A percentile compares a stretch with the other conserved stretches of the same genome.
phyloP scores from a whole-genome alignment of 2,113 vertebrate species.

The Heterochromis multidens region DNA sequence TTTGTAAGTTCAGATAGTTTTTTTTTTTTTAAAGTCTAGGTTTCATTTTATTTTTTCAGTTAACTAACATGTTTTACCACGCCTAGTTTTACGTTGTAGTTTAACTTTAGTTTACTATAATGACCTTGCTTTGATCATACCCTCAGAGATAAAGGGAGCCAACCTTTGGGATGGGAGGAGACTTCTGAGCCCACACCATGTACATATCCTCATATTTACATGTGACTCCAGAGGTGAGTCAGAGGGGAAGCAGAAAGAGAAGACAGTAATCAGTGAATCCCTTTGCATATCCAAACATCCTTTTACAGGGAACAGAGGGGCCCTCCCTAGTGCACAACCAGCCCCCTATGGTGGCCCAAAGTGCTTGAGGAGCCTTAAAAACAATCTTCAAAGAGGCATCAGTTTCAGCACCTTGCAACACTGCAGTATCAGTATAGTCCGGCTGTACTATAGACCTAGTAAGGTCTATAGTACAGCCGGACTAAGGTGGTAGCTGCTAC shows the following conservation, averaged over 20 bases:
- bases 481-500: background rate
- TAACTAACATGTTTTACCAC: background rate
- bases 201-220: constrained; percentile 50
- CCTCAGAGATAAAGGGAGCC: constrained; percentile 46
- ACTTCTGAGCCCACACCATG: constrained; percentile 1
- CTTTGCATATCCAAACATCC: constrained; percentile 67
- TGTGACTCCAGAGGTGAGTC: constrained; percentile 52
- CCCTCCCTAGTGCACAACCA: constrained; percentile 1
- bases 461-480: constrained; percentile 25
- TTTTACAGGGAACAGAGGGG: constrained; percentile 43
- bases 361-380: constrained; percentile 2
- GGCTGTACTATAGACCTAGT: too few relatives aligned
- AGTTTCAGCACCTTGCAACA: constrained; percentile 27
- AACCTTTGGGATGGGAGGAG: constrained; percentile 48
- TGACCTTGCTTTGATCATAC: constrained; percentile 17
- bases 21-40: background rate
- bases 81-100: background rate
- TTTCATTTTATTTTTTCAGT: background rate
- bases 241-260: constrained; percentile 53
- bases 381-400: constrained; percentile 1
- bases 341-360: constrained; percentile 7
- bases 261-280: constrained; percentile 19
- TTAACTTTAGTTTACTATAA: background rate
- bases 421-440: constrained; percentile 40
- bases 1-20: background rate